A percentile compares a stretch with the other conserved stretches of the same genome.
These are phyloP conservation scores for Nemapogon koenigi DNA, from an alignment of 2,888 invertebrate genomes.

Conservation along the genomic window DNA sequence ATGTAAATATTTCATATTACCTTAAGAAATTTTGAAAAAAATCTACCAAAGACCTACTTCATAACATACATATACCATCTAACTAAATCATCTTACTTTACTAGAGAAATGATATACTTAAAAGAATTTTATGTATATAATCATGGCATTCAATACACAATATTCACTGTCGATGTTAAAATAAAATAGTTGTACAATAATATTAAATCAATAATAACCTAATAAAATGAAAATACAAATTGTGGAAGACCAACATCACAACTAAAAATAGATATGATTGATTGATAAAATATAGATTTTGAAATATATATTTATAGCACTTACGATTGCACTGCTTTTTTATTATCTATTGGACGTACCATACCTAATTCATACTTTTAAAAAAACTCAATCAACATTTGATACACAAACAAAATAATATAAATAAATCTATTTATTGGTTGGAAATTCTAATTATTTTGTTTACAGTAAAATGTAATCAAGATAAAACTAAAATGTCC, in stretches of 20 bases:
- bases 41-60: background rate
- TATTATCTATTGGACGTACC: too few species aligned
- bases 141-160: slow-evolving; percentile 29
- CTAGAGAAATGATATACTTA: background rate
- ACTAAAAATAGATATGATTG: slow-evolving; percentile 56
- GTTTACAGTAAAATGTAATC: too few species aligned
- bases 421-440: too few species aligned
- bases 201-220: slow-evolving; percentile 22
- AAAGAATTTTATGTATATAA: slow-evolving; percentile 10
- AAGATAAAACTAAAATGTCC: too few species aligned
- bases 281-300: slow-evolving; percentile 31
- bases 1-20: background rate
- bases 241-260: slow-evolving; percentile 63
- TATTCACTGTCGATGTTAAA: slow-evolving; percentile 25
- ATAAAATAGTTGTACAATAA: slow-evolving; percentile 37
- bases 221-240: slow-evolving; percentile 42
- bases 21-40: background rate
- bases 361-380: too few species aligned
- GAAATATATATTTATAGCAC: background rate
- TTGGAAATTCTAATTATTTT: too few species aligned
- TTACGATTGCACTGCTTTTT: background rate
- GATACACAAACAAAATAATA: too few species aligned
- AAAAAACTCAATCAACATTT: too few species aligned
- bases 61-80: background rate
- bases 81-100: slow-evolving; percentile 1